Evolutionary conservation across 2,797 vertebrate species (phyloP), one percentile per base, ranked within the genome.

Genomic region (Otolemur crassicaudatus): DNA sequence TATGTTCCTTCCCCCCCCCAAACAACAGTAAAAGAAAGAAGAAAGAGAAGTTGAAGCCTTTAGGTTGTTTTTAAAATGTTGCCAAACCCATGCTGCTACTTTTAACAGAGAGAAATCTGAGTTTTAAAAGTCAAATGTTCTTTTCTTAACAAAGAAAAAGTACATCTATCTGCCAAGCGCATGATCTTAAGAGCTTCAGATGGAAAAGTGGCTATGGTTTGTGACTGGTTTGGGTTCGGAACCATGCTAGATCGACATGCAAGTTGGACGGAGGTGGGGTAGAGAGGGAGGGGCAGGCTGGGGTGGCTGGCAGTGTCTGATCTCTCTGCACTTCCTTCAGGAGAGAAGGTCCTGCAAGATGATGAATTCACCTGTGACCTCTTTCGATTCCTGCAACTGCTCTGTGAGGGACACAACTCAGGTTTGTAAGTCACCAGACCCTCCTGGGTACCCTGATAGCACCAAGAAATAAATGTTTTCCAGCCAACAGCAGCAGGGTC

Each of bases 321-420:
- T 91, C 63, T 34, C 46, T 97, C 95, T 98, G 97, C 65, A 91
- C 97, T 98, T 99, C 98, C 98, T 95, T 60, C 99, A 99, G 99
- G 99, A 98, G 99, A 99, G 97, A 99, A 99, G 97, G 99, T 99
- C 97, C 99, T 99, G 98, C 99, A 99, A 98, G 99, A 99, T 84
- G 99, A 99, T 75, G 99, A 99, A 97, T 99, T 99, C 97, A 99
- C 99, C 96, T 99, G 99, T 98, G 99, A 99, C 98, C 99, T 99
- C 98, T 99, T 99, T 98, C 99, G 99, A 96, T 99, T 99, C 99
- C 99, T 99, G 83, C 99, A 99, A 31, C 99, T 99, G 97, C 99
- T 99, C 29, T 99, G 99, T 98, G 99, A 99, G 99, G 99, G 99
- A 97, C 99, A 99, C 98, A 99, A 99, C 97, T 99, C 99, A 99